Evolutionary conservation across 64 coral and sea anemone species (phyloP), one percentile per base, ranked within the genome.

Genomic region (Catalaphyllia jardinei): DNA sequence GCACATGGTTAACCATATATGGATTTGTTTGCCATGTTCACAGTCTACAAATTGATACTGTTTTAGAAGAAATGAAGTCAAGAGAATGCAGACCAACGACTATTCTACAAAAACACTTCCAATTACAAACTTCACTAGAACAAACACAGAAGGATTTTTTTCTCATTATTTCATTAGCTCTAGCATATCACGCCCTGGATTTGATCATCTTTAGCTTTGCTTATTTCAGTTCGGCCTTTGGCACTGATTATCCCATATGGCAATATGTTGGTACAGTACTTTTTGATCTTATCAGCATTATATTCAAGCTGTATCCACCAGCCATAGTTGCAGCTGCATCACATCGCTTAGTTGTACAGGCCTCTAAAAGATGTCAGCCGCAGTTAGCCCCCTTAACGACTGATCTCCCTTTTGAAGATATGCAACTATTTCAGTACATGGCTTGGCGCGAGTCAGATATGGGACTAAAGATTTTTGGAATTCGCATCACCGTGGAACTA

Each of bases 171-270:
- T 94, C 92, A 14, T 90, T 94, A 60, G 88, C 92, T 61, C 18
- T 94, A 50, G 88, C 88, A 11, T 94, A 90, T 29, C 92, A 94
- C 65, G 76, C 50, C 15, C n/a, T 55, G 29, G 92, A 94, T 55
- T 31, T 94, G 12, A 90, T 94, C 19, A 79, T 94, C 27, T 94
- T 94, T 57, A 94, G 92, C 73, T 94, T 94, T 79, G 92, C 92
- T 0, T 94, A 90, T 86, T 94, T 94, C 10, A 75, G 86, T 86
- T 84, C 79, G 17, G 79, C 88, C 22, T 94, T 94, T 94, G 92
- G 92, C 19, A 75, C 60, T 8, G 33, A 78, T 20, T 94, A 94
- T 65, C 38, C 51, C 10, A 39, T 90, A 25, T 94, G 92, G 92
- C 92, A 94, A 60, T 94, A 86, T n/a, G 62, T 86, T 39, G 92